phyloP scores from a whole-genome alignment of 2,888 invertebrate species.

The Apantesis nais region DNA sequence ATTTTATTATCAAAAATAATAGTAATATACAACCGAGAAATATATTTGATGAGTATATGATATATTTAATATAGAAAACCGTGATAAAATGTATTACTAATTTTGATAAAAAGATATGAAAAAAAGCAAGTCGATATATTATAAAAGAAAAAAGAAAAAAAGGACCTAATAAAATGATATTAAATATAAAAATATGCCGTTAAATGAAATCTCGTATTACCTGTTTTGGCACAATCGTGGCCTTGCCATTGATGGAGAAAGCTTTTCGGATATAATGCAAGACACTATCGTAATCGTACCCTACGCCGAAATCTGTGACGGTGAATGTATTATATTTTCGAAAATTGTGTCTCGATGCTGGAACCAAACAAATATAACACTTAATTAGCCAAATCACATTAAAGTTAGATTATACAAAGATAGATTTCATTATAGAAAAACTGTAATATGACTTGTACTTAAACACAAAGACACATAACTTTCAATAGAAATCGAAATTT shows the following conservation, averaged over 20 bases:
- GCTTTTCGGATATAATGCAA: slow-evolving; percentile 90
- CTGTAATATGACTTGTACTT: slow-evolving; percentile 24
- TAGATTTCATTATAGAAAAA: not conserved
- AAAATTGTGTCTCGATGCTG: slow-evolving; percentile 83
- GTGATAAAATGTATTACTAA: not conserved
- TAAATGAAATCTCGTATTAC: slow-evolving; percentile 51
- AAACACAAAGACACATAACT: slow-evolving; percentile 37
- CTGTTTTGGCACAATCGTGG: slow-evolving; percentile 88
- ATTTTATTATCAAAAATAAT: no score
- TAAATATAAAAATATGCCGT: not conserved
- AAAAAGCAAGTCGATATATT: not conserved
- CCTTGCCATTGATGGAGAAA: slow-evolving; percentile 88
- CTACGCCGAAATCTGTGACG: slow-evolving; percentile 88
- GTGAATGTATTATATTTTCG: slow-evolving; percentile 88
- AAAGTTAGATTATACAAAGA: not conserved
- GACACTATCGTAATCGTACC: slow-evolving; percentile 90
- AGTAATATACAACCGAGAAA: not conserved
- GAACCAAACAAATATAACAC: slow-evolving; percentile 44
- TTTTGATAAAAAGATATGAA: not conserved
- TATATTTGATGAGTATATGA: not conserved
- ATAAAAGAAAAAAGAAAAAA: no score
- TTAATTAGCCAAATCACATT: slow-evolving; percentile 12
- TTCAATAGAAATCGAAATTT: slow-evolving; percentile 45
- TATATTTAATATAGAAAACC: not conserved
- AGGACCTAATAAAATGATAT: slow-evolving; percentile 2